Evolutionary conservation across 2,113 vertebrate genomes (phyloP).

Genomic region (Ptilonorhynchus violaceus): DNA sequence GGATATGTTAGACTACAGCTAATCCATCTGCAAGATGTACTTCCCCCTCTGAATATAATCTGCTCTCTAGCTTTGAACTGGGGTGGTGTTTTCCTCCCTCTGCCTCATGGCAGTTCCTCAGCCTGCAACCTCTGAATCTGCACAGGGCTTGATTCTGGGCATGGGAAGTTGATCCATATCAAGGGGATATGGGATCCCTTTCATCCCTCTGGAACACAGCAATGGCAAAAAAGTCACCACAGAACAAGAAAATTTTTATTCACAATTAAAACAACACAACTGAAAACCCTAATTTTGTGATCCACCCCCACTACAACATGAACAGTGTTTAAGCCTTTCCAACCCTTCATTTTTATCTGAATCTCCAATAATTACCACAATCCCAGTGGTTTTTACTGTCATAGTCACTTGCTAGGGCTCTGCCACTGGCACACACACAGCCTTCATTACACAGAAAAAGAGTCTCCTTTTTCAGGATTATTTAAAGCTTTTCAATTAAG

Average conservation of each 20-base stretch:
- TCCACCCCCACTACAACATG: not conserved
- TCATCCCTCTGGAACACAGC: not conserved
- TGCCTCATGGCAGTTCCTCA: not conserved
- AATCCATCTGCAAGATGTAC: not conserved
- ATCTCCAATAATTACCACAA: not conserved
- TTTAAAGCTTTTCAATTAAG: not conserved
- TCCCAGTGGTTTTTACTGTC: not conserved
- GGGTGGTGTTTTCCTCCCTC: rapidly evolving
- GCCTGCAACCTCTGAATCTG: not conserved
- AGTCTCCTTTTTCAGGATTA: not conserved
- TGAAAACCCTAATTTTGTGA: not conserved
- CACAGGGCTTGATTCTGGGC: not conserved
- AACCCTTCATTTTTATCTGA: not conserved
- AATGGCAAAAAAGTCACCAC: not conserved
- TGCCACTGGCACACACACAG: not conserved
- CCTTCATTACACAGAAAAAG: not conserved
- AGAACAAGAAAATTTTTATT: not conserved
- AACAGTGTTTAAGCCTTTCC: not conserved
- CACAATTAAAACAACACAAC: not conserved
- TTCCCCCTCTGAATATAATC: not conserved
- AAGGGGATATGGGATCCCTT: not conserved
- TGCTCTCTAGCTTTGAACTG: not conserved
- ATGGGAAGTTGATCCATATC: not conserved
- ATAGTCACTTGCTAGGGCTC: not conserved
- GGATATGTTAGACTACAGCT: not conserved